Base-by-base conservation (phyloP, 2,113 vertebrate species). In the Glaucidium brasilianum region DNA sequence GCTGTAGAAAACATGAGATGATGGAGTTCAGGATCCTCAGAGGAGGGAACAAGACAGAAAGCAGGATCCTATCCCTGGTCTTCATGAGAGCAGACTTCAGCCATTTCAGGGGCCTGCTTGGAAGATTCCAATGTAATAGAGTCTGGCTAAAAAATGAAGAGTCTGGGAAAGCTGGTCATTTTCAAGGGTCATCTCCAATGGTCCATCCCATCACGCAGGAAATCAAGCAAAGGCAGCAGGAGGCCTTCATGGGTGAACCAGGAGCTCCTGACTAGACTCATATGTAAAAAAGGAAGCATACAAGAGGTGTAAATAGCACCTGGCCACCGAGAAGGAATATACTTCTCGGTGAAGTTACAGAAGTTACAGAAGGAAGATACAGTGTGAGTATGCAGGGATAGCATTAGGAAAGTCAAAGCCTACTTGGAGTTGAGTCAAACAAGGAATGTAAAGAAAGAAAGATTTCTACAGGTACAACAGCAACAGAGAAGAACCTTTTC, bases 101-200 rank as follows among this genome's bases (percentile, higher is more conserved):
- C 8, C 3, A 15, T 49, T 87, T 84, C 73, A 81, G 26, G 7
- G 4, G 4, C 15, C 20, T 76, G 6, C 14, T 76, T 64, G 34
- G 32, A 79, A 86, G 4, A 76, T n/a, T n/a, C 9, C 19, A 16
- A 13, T 64, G 8, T 23, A 67, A 68, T 59, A 32, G 2, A 50
- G 4, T 8, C 26, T 1, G 1, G 41, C 6, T 1, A 8, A 25
- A n/a, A 55, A 26, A 41, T 39, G 7, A 23, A 1, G 5, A 15
- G 2, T 85, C 2, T 34, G 49, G 16, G 27, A 78, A 83, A 53
- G 1, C 22, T 68, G 15, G 10, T 37, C 12, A 21, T 55, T 83
- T 89, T 69, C 21, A 69, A 34, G 7, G 22, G 9, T 52, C 12
- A 58, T 13, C 27, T 62, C 14, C 6, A 71, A 2, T 35, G 5